Percentiles rank a stretch among this genome's conserved stretches.
Evolutionary conservation across 1,140 invertebrate genomes (phyloP).

Genomic region (Parapsyche elsis): DNA sequence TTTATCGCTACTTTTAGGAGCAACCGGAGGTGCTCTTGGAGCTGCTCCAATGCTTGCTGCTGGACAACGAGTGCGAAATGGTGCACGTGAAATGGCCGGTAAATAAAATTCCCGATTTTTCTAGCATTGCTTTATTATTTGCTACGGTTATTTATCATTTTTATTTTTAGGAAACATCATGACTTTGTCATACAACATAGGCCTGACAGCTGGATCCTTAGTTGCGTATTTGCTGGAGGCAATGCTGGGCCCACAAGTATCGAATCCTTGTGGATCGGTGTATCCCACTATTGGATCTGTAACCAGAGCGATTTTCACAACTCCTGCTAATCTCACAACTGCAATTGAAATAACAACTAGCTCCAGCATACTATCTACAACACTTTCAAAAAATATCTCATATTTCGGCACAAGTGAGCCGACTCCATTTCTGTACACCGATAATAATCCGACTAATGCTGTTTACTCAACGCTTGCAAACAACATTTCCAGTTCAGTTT

Average conservation of each 20-base stretch:
- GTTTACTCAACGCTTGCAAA: not conserved
- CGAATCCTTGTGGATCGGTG: slow-evolving; percentile 59
- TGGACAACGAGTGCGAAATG: slow-evolving; percentile 77
- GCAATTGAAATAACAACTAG: slow-evolving; percentile 26
- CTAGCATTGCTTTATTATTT: not conserved
- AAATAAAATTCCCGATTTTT: slow-evolving; percentile 30
- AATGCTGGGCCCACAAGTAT: slow-evolving; percentile 73
- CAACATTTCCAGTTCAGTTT: not conserved
- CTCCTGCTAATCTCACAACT: slow-evolving; percentile 42
- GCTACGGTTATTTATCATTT: not conserved
- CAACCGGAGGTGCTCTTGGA: slow-evolving; percentile 88
- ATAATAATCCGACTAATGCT: not conserved
- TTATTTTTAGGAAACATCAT: slow-evolving; percentile 85
- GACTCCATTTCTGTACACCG: not conserved
- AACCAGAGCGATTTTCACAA: slow-evolving; percentile 43
- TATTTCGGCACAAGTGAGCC: not conserved
- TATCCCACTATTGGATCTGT: slow-evolving; percentile 51
- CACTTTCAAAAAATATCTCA: not conserved
- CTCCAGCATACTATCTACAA: slow-evolving; percentile 2
- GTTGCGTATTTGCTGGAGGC: slow-evolving; percentile 85
- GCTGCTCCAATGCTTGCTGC: slow-evolving; percentile 93
- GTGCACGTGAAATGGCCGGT: slow-evolving; percentile 66
- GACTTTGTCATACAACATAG: slow-evolving; percentile 89
- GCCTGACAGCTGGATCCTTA: slow-evolving; percentile 83
- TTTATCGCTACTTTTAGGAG: slow-evolving; percentile 80